Base-by-base conservation (phyloP, 2,113 vertebrate species). In the Triplophysa siluroides region DNA sequence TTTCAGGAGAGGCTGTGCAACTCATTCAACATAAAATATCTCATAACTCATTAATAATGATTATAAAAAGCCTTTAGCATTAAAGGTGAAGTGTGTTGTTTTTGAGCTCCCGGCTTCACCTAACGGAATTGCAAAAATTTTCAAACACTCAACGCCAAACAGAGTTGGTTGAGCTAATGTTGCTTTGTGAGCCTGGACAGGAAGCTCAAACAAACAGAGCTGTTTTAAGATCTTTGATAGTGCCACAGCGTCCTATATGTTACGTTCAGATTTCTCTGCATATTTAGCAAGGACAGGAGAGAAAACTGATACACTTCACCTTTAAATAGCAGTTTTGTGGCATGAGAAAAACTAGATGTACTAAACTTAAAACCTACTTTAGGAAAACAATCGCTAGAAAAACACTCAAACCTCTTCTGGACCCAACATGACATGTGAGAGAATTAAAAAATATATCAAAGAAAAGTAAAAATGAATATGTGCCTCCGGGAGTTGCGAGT, bases 381-480 rank as follows among this genome's bases (percentile, higher is more conserved):
- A 45, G 5, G 33, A 7, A 38, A 38, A 85, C 83, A 83, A 84
- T 67, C 29, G 83, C 80, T 78, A 82, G n/a, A 76, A 41, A 77
- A 78, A 80, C 41, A 65, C 54, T 56, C 60, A 68, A 80, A 78
- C 56, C 70, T 84, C 72, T 85, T 23, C 64, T 68, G 29, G 66
- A 86, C 18, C 72, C 0, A 72, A 79, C 41, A 82, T 67, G 54
- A 76, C 69, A 6, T 64, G 56, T 66, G 45, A 77, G 38, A 71
- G 23, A 64, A 26, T 33, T 58, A 77, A 83, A 84, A 67, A 45
- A 69, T 14, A 24, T 71, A 83, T 43, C 67, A 84, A 58, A 83
- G 60, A 86, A 85, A 72, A 52, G 66, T 81, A 84, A 60, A 86
- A 89, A 88, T 88, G 43, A 23, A 73, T 88, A 91, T 91, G 91